These are phyloP conservation scores for Paralvinella palmiformis DNA, from an alignment of 1,140 invertebrate species.

Conservation along the genomic window DNA sequence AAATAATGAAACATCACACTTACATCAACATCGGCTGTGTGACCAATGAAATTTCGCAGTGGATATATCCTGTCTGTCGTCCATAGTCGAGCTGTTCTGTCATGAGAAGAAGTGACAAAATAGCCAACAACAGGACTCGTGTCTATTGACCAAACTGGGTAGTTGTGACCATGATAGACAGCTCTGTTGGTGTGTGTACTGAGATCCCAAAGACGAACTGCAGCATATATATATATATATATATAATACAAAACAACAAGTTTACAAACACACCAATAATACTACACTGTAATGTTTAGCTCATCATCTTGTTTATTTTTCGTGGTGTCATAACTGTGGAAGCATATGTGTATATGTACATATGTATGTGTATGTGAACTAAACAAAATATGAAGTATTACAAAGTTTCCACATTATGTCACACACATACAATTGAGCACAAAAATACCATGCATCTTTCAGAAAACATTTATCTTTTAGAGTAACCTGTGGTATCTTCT, in stretches of 20 bases:
- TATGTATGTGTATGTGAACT: neutral
- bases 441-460: too few species aligned
- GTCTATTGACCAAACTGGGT: conserved; percentile 80
- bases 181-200: conserved; percentile 34
- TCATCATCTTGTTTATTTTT: neutral
- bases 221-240: conserved; percentile 8
- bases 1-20: conserved; percentile 14
- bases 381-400: neutral
- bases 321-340: neutral
- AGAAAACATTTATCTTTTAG: neutral
- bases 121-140: conserved; percentile 63
- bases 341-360: neutral
- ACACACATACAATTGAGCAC: too few species aligned
- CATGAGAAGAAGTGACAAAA: conserved; percentile 85
- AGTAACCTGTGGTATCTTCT: conserved; percentile 65
- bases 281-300: conserved; percentile 1
- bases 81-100: conserved; percentile 90
- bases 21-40: conserved; percentile 77
- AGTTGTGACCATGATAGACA: conserved; percentile 67
- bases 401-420: neutral
- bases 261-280: neutral
- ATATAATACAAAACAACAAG: neutral
- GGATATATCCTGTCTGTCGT: conserved; percentile 88
- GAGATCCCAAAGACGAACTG: conserved; percentile 47
- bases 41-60: conserved; percentile 84